phyloP scores from a whole-genome alignment of 2,888 invertebrate genomes.

The Drosophila buzzatii region DNA sequence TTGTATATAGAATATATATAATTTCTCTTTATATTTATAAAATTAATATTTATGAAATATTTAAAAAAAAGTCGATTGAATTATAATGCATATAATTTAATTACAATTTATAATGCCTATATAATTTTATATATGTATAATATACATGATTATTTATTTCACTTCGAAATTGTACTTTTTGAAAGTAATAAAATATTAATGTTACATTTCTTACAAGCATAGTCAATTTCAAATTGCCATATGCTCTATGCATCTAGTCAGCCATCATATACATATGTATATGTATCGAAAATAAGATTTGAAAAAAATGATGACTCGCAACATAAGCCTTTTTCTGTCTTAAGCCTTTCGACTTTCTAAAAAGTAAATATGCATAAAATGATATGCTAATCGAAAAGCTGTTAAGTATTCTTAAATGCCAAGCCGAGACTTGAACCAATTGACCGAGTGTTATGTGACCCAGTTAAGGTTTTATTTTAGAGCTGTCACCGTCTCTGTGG shows the following conservation, averaged over 20 bases:
- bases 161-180: neutral
- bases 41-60: neutral
- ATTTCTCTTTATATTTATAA: neutral
- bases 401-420: slow-evolving; percentile 41
- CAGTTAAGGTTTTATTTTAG: slow-evolving; percentile 34
- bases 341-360: slow-evolving; percentile 50
- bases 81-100: neutral
- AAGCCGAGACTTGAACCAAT: slow-evolving; percentile 26
- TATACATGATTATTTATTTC: neutral
- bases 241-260: neutral
- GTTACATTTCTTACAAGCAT: neutral
- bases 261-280: neutral
- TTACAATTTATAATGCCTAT: neutral
- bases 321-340: slow-evolving; percentile 5
- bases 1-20: neutral
- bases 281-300: neutral
- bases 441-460: slow-evolving; percentile 40
- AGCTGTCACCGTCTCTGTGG: slow-evolving; percentile 26
- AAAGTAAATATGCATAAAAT: slow-evolving; percentile 28
- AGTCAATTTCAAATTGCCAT: neutral
- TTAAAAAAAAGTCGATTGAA: neutral
- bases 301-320: slow-evolving; percentile 3
- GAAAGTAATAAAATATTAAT: neutral
- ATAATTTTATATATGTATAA: neutral
- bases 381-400: slow-evolving; percentile 45